Conservation (phyloP, 2,797 vertebrate species). For the Choloepus didactylus region DNA sequence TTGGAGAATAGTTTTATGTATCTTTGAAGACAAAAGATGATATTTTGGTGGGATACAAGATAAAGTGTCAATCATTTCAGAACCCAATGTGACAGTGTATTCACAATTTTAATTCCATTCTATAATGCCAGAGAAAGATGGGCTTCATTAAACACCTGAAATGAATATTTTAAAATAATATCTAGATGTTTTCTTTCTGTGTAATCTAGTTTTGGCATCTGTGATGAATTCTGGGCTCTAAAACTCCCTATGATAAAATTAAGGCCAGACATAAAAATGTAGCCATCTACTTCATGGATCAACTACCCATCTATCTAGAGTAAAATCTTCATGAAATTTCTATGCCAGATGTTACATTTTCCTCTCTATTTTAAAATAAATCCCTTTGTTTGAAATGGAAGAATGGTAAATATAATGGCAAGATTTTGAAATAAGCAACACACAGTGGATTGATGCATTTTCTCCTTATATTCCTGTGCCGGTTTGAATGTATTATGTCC, state of each 20-base stretch:
- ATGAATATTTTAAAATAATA: background rate
- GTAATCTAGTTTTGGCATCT: background rate
- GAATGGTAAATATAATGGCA: background rate
- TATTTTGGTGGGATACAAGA: background rate
- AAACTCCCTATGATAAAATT: background rate
- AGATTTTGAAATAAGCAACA: background rate
- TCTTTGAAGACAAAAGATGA: background rate
- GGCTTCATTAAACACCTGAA: background rate
- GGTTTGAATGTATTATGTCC: no score
- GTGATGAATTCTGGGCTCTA: background rate
- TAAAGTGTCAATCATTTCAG: background rate
- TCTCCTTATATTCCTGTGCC: background rate
- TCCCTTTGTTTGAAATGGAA: background rate
- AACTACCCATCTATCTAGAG: slow-evolving; percentile 25
- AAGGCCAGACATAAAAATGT: background rate
- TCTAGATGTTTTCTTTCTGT: background rate
- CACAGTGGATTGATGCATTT: background rate
- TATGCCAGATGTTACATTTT: background rate
- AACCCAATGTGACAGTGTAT: background rate
- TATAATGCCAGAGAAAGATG: background rate
- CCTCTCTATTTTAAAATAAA: slow-evolving; percentile 30
- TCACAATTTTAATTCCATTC: background rate
- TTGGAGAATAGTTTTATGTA: background rate
- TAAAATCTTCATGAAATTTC: slow-evolving; percentile 4
- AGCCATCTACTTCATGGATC: background rate